phyloP scores from a whole-genome alignment of 2,888 invertebrate genomes.

The Ectemnius continuus region DNA sequence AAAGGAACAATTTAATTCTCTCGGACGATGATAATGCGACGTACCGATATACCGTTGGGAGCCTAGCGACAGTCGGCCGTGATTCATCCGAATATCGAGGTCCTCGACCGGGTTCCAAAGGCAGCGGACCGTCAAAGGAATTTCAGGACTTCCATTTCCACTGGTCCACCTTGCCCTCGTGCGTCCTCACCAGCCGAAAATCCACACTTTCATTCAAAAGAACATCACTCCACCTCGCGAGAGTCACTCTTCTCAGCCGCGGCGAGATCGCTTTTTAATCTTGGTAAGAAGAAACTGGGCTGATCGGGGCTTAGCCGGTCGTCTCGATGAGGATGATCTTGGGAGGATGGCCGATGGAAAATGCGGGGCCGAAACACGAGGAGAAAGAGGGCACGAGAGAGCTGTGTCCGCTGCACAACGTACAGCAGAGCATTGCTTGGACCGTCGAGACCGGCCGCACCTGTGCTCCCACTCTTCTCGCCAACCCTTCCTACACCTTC shows the following conservation, averaged over 20 bases:
- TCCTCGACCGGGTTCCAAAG: constrained; percentile 25
- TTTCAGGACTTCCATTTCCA: constrained; percentile 5
- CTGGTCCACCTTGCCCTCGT: background rate
- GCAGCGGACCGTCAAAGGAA: constrained; percentile 15
- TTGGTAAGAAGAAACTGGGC: no score
- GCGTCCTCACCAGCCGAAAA: background rate
- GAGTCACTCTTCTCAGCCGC: no score
- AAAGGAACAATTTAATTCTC: no score
- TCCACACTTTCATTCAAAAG: background rate
- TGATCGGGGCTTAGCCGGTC: no score
- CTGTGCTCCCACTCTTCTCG: constrained; percentile 58
- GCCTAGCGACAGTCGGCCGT: constrained; percentile 19
- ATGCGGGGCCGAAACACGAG: constrained; percentile 18
- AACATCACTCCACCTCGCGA: no score
- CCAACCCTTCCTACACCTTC: constrained; percentile 40
- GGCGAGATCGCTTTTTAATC: no score
- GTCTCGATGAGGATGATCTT: background rate
- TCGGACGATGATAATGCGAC: background rate
- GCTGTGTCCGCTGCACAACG: constrained; percentile 38
- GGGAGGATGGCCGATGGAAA: constrained; percentile 27
- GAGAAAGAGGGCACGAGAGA: constrained; percentile 21
- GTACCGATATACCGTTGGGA: background rate
- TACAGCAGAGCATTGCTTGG: constrained; percentile 62
- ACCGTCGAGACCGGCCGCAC: constrained; percentile 67
- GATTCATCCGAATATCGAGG: constrained; percentile 38